A percentile compares a stretch with the other conserved stretches of the same genome.
Conservation (phyloP, 2,888 invertebrate species). For the Amblyteles armatorius region DNA sequence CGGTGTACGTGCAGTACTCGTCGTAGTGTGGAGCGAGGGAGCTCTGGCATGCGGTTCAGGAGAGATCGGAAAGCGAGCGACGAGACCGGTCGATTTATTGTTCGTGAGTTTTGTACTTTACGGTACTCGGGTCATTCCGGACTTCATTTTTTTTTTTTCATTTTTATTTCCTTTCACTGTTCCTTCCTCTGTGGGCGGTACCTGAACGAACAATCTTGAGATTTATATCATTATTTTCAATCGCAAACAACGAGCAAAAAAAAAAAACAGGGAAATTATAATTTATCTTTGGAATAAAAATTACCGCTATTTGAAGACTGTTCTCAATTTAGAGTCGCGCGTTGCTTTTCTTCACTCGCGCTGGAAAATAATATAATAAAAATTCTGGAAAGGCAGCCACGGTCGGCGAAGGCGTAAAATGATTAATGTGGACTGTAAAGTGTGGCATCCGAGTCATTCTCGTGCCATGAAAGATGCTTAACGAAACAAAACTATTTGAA, state of each 20-base stretch:
- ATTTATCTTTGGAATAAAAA: neutral
- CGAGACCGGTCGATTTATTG: slow-evolving; percentile 45
- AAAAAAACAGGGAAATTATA: neutral
- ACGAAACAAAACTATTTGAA: slow-evolving; percentile 24
- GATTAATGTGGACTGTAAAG: neutral
- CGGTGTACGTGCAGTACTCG: neutral
- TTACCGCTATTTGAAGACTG: neutral
- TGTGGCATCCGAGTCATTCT: neutral
- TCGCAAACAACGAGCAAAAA: neutral
- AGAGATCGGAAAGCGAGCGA: slow-evolving; percentile 43
- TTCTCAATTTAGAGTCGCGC: neutral
- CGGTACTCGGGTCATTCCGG: slow-evolving; percentile 19
- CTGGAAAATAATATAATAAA: neutral
- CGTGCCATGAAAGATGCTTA: neutral
- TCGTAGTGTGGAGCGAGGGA: neutral
- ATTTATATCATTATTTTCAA: neutral
- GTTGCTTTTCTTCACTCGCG: neutral
- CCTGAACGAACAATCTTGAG: slow-evolving; percentile 6
- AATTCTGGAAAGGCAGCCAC: too few species aligned
- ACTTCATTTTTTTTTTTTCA: neutral
- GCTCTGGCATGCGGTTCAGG: neutral
- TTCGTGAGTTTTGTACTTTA: slow-evolving; percentile 44
- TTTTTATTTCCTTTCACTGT: neutral
- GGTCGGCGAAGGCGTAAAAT: neutral
- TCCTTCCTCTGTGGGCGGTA: slow-evolving; percentile 4